Base-by-base conservation (phyloP, 2,888 invertebrate genomes). In the Yponomeuta sedellus region DNA sequence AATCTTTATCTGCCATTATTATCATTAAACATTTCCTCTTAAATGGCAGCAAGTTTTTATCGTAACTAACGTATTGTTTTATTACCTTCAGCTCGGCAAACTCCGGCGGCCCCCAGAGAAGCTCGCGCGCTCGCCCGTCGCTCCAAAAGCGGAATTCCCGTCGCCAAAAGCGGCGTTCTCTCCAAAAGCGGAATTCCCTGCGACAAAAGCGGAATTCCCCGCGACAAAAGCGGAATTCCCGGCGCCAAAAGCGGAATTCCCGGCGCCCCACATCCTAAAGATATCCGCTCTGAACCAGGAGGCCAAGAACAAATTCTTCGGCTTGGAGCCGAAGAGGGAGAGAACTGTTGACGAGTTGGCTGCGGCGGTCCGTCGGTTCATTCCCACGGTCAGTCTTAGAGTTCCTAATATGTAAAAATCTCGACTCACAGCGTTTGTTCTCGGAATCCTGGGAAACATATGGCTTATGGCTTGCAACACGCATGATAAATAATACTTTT, bases 271-370 rank as follows among this genome's bases (percentile, higher is more conserved):
- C 1, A 72, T 85, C 1, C 72, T 89, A 62, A 87, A 86, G 74
- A 87, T 90, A 67, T 83, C 88, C 0, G 79, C 83, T 0, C 70
- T 88, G 64, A 90, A 88, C 68, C 85, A 85, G 67, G 85, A 78
- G 1, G 90, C 89, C 6, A 90, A 90, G 76, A 86, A 87, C 66
- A 90, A 83, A 74, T 90, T 90, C 82, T 90, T 90, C 66, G 91
- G 90, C 0, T 67, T 89, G 16, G 88, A 88, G 10, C 67, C 76
- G 39, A 87, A 85, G 76, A 86, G 83, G 66, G 88, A 86, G 71
- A 87, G 82, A 70, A 88, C 74, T 64, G 77, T 89, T 10, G 90
- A 91, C 61, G 90, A 90, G 69, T 69, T 89, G 64, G 76, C 87
- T 0, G 90, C 90, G 28, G 86, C 88, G 61, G 89, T 91, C 10